These are phyloP conservation scores for Butorides virescens DNA, from an alignment of 2,113 vertebrate species.

Conservation along the genomic window DNA sequence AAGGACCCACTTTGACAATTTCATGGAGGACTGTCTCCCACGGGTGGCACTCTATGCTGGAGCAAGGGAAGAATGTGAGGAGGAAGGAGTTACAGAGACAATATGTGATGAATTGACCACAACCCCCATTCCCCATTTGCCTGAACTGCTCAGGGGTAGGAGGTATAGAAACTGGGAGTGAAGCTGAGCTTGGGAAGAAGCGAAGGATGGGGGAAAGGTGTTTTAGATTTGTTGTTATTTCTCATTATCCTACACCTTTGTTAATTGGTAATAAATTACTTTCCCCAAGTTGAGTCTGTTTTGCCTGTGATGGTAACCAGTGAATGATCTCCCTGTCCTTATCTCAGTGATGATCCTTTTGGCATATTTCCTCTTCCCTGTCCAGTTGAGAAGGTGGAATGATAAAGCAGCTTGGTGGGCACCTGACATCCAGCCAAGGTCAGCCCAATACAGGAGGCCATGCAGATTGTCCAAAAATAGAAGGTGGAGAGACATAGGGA, in stretches of 20 bases:
- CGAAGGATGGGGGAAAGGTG: background rate
- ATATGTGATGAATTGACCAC: accelerated
- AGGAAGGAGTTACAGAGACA: background rate
- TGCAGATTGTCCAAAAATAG: background rate
- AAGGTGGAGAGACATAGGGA: background rate
- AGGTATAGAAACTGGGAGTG: background rate
- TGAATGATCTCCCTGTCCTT: background rate
- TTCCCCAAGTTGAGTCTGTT: background rate
- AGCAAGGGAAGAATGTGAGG: accelerated
- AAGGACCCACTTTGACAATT: background rate
- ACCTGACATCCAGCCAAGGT: background rate
- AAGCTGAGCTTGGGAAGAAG: background rate
- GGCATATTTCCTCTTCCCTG: background rate
- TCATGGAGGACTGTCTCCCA: background rate
- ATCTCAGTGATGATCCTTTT: background rate
- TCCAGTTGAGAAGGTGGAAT: background rate
- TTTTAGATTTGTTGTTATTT: background rate
- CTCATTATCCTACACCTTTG: background rate
- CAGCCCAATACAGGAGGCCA: background rate
- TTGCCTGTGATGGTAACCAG: background rate
- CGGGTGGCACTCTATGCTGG: accelerated
- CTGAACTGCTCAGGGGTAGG: background rate
- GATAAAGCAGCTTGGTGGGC: background rate
- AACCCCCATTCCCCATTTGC: accelerated
- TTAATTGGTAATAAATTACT: background rate